Conservation (phyloP, 2,113 vertebrate genomes). For the Strix uralensis region DNA sequence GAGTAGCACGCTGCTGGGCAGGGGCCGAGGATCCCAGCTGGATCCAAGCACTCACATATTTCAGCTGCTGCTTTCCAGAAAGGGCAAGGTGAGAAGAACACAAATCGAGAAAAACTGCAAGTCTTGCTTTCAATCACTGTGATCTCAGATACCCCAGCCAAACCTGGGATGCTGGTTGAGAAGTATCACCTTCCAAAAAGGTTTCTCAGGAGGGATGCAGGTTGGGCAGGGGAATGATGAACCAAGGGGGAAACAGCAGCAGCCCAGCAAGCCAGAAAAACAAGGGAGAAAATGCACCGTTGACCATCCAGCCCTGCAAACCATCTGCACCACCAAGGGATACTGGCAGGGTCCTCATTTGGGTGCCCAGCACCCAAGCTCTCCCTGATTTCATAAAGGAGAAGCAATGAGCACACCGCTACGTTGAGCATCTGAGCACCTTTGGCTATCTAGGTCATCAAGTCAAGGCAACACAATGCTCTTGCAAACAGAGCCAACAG, state of each 20-base stretch:
- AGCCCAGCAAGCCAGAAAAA: background rate
- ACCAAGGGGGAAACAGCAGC: background rate
- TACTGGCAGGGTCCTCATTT: accelerated
- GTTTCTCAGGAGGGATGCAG: background rate
- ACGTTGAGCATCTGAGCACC: background rate
- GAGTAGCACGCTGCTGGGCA: background rate
- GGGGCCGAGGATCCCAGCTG: background rate
- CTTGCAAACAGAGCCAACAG: background rate
- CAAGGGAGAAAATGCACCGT: accelerated
- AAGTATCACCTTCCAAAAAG: background rate
- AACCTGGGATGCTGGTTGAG: accelerated
- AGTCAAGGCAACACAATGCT: background rate
- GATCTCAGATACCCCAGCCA: background rate
- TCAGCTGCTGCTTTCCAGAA: background rate
- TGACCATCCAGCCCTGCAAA: background rate
- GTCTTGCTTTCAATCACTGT: accelerated
- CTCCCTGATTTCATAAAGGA: accelerated
- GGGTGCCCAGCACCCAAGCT: background rate
- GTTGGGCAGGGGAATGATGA: background rate
- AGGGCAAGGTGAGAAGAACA: background rate
- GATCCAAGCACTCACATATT: background rate
- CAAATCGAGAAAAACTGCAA: accelerated
- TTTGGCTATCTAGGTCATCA: no score
- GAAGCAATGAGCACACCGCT: background rate
- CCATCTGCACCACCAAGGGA: background rate